Conservation (phyloP, 2,797 vertebrate genomes). For the Rhabdomys pumilio region DNA sequence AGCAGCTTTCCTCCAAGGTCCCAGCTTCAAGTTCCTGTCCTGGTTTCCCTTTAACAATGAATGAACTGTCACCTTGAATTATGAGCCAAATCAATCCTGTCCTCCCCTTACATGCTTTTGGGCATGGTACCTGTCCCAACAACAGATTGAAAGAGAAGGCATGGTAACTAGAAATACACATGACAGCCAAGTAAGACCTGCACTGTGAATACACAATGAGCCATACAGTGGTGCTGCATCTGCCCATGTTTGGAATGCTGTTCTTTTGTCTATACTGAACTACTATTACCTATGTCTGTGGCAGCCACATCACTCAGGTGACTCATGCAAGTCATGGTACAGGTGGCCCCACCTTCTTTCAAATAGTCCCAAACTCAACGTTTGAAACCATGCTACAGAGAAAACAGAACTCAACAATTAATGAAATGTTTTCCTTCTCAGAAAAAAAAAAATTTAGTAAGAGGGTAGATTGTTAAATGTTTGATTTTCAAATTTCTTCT, state of each 20-base stretch:
- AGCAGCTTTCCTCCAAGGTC: background rate
- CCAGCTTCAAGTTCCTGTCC: background rate
- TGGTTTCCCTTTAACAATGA: background rate
- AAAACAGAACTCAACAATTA: slow-evolving; percentile 8
- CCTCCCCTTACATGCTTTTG: background rate
- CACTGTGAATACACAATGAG: background rate
- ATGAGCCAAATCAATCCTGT: background rate
- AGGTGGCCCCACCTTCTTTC: slow-evolving; percentile 23
- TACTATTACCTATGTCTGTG: background rate
- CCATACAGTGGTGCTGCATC: background rate
- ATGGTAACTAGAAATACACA: slow-evolving; percentile 7
- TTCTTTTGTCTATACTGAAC: background rate
- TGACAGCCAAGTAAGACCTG: background rate
- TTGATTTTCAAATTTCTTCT: slow-evolving; percentile 71
- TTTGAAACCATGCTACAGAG: slow-evolving; percentile 51
- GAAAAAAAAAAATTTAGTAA: slow-evolving; percentile 33
- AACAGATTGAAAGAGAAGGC: background rate
- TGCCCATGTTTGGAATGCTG: background rate
- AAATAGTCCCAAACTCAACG: slow-evolving; percentile 37
- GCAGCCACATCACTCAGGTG: background rate
- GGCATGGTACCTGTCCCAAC: background rate
- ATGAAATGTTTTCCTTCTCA: background rate
- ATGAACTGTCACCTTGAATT: background rate
- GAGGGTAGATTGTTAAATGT: slow-evolving; percentile 23
- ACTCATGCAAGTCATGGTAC: background rate